Conservation (phyloP, 2,797 vertebrate genomes). For the Mormyrops boulengeri region DNA sequence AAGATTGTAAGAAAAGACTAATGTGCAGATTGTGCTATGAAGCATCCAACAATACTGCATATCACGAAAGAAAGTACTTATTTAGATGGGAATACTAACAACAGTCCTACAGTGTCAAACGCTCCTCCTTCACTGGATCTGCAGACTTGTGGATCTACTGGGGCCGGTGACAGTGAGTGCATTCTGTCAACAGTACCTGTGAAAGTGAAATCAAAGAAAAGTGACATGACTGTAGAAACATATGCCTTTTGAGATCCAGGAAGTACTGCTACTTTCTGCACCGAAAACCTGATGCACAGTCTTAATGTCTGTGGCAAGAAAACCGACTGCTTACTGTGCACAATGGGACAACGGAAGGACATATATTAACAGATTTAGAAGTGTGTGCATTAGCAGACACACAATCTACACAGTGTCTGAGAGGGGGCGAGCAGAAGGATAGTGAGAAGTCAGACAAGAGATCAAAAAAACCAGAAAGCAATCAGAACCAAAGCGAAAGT, state of each 20-base stretch:
- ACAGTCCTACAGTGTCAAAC: not conserved
- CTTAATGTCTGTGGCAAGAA: conserved; percentile 14
- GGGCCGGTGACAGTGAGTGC: conserved; percentile 4
- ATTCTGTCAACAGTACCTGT: conserved; percentile 3
- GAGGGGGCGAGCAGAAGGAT: too few species aligned
- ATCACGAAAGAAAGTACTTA: not conserved
- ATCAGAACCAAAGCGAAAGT: too few species aligned
- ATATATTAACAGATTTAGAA: conserved; percentile 11
- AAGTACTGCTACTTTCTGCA: conserved; percentile 23
- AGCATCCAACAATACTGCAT: not conserved
- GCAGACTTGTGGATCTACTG: conserved; percentile 6
- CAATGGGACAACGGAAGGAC: conserved; percentile 10
- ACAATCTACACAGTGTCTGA: too few species aligned
- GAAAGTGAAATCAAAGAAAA: conserved; percentile 21
- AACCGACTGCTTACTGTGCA: conserved; percentile 12
- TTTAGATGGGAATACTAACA: not conserved
- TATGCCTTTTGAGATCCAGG: conserved; percentile 15
- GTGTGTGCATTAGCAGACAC: conserved; percentile 6
- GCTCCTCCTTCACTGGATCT: not conserved
- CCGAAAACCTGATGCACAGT: not conserved
- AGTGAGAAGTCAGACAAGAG: too few species aligned
- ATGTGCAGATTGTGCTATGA: not conserved
- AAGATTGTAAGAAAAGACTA: not conserved
- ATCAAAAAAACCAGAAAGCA: too few species aligned
- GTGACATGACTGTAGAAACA: not conserved